Conservation (phyloP, 2,113 vertebrate species). For the Zootoca vivipara region DNA sequence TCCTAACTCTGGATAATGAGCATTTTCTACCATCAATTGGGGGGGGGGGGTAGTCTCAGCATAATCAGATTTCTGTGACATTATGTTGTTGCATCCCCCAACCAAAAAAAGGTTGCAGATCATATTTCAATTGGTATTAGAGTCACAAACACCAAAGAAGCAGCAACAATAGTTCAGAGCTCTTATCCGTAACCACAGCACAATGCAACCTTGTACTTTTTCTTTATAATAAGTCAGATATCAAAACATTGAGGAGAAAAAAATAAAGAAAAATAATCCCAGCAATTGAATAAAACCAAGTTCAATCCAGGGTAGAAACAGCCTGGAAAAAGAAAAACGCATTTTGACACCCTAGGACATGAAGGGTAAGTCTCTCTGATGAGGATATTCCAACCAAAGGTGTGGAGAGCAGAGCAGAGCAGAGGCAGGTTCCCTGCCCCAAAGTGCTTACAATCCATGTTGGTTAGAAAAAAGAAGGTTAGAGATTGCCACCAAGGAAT, state of each 20-base stretch:
- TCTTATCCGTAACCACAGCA: slow-evolving; percentile 27
- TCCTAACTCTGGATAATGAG: slow-evolving; percentile 20
- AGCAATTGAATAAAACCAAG: not conserved
- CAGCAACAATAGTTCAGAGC: slow-evolving; percentile 40
- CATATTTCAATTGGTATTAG: slow-evolving; percentile 45
- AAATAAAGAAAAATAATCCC: not conserved
- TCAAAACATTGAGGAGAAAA: not conserved
- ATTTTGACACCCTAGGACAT: not conserved
- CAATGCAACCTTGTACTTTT: not conserved
- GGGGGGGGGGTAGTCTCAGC: not conserved
- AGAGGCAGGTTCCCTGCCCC: not conserved
- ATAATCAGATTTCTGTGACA: not conserved
- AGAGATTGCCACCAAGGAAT: not conserved
- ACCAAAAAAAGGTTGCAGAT: not conserved
- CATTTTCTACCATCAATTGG: not conserved
- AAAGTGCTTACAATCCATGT: not conserved
- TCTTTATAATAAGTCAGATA: not conserved
- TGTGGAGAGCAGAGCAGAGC: not conserved
- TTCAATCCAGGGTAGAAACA: not conserved
- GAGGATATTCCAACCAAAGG: not conserved
- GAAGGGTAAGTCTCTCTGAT: not conserved
- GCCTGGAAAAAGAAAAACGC: not conserved
- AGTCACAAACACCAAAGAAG: slow-evolving; percentile 48
- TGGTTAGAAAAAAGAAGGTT: not conserved
- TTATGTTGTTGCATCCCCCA: too few species aligned